A percentile compares a stretch with the other conserved stretches of the same genome.
These are phyloP conservation scores for Prorops nasuta DNA, from an alignment of 1,140 invertebrate genomes.

Conservation along the genomic window DNA sequence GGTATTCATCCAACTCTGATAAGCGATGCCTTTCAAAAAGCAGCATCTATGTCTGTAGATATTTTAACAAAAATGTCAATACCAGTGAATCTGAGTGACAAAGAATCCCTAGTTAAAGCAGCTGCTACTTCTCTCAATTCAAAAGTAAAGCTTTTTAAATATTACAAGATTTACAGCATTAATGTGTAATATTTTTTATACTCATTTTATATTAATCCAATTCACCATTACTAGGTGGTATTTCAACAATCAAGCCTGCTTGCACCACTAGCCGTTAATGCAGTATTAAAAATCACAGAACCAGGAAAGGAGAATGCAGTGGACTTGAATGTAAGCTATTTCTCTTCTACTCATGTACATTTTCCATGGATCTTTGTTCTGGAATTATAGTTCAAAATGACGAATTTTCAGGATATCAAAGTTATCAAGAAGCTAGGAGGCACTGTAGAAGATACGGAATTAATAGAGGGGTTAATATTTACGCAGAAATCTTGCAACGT, in stretches of 20 bases:
- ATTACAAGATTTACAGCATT: conserved; percentile 1
- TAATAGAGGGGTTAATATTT: conserved; percentile 94
- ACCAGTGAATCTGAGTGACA: conserved; percentile 84
- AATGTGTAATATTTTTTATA: too few relatives aligned
- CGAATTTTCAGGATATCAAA: conserved; percentile 92
- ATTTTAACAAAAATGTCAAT: conserved; percentile 85
- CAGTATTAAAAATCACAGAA: conserved; percentile 83
- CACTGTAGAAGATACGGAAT: conserved; percentile 96
- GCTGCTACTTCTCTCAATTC: conserved; percentile 98
- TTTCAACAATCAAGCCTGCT: conserved; percentile 94
- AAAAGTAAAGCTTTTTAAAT: conserved; percentile 68
- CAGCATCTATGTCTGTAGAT: conserved; percentile 80
- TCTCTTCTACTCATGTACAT: background rate
- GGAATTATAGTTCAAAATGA: too few relatives aligned
- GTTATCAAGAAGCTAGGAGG: conserved; percentile 95
- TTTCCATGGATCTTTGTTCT: too few relatives aligned
- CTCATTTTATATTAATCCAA: too few relatives aligned
- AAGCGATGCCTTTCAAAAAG: conserved; percentile 94
- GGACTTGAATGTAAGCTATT: conserved; percentile 59
- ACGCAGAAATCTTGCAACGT: conserved; percentile 85
- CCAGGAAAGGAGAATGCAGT: conserved; percentile 62
- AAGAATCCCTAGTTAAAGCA: conserved; percentile 86
- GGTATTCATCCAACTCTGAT: conserved; percentile 98
- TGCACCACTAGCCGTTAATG: conserved; percentile 95
- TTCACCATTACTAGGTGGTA: conserved; percentile 78